Conservation (phyloP, 2,113 vertebrate genomes). For the Microcebus murinus region DNA sequence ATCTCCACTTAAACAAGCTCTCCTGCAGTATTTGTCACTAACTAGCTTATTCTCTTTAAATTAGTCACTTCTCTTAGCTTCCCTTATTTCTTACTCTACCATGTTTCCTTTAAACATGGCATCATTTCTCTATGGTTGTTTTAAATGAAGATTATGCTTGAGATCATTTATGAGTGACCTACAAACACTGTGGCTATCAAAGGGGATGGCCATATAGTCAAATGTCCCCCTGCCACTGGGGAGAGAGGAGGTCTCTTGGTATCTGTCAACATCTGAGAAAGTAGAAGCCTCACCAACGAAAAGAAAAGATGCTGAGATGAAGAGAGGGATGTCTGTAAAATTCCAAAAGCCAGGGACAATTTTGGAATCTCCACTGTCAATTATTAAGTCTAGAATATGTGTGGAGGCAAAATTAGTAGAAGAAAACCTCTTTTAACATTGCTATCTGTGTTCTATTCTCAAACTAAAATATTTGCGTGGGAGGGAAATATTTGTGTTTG, state of each 20-base stretch:
- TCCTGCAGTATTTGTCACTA: background rate
- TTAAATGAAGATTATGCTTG: background rate
- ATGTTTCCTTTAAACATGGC: background rate
- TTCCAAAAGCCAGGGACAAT: background rate
- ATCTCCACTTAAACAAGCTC: background rate
- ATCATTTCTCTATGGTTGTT: background rate
- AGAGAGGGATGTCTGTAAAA: background rate
- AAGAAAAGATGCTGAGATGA: background rate
- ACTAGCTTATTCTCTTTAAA: background rate
- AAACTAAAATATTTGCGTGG: constrained; percentile 48
- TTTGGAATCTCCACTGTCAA: background rate
- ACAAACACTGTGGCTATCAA: background rate
- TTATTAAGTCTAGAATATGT: background rate
- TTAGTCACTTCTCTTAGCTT: background rate
- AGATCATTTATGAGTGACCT: background rate
- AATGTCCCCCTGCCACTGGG: background rate
- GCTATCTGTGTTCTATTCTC: background rate
- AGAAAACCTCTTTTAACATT: background rate
- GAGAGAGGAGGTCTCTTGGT: background rate
- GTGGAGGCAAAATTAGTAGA: background rate
- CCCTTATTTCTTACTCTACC: background rate
- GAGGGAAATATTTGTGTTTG: constrained; percentile 45
- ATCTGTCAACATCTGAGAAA: background rate
- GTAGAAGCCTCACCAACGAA: background rate
- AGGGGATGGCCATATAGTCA: background rate